Evolutionary conservation across 2,797 vertebrate genomes (phyloP), one percentile per base, ranked within the genome.

Genomic region (Chromis chromis): DNA sequence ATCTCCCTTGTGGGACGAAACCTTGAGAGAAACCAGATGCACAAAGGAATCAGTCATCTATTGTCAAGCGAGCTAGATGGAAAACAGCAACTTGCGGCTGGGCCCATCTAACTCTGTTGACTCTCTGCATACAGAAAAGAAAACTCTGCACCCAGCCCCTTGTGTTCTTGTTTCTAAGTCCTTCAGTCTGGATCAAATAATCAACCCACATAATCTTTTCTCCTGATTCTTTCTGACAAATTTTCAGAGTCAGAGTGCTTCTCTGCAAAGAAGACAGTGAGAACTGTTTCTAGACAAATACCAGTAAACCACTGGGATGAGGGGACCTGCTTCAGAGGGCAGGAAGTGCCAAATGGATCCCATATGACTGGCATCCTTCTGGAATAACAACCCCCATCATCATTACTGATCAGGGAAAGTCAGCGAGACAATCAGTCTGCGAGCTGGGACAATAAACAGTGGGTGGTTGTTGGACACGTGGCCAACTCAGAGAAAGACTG

Each of bases 311-410:
- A 33, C 72, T 57, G 59, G 61, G 73, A 81, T 66, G 76, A 71
- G 76, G 65, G 70, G 76, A 78, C 40, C 71, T 33, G 78, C 69
- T 65, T 88, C 54, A 78, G 50, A 83, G 79, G 72, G 61, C 85
- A 90, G 87, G 87, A 93, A 91, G 87, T 80, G 74, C 66, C 74
- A 83, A 92, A 92, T 92, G 85, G 87, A 87, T 90, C 73, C 91
- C 89, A 92, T 88, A 90, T 91, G 91, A 89, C 62, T 17, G 82
- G 72, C 74, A 86, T 78, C 79, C 59, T 28, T 78, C 76, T 87
- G 81, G 86, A 86, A 82, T 69, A 88, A 79, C 83, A 80, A 78
- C 70, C 86, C 73, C 64, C 63, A 81, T 86, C 74, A 65, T 85
- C 85, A 83, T 86, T 84, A 88, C 81, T 58, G 81, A 85, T 89